These are phyloP conservation scores for Lytechinus pictus DNA, from an alignment of 35 echinoderm and acorn worm species.

Conservation along the genomic window DNA sequence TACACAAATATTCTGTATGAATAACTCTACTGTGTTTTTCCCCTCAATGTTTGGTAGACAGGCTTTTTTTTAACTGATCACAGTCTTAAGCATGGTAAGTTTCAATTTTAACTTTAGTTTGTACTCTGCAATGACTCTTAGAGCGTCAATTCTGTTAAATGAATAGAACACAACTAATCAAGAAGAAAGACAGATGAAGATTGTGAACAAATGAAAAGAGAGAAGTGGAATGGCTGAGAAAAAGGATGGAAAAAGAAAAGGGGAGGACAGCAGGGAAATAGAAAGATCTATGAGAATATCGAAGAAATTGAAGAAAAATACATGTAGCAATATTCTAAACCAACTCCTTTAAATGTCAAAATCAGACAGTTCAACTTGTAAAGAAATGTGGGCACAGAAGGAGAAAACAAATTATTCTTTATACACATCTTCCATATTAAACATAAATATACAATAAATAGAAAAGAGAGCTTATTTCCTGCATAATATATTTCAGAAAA, in stretches of 20 bases:
- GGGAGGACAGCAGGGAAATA: not conserved
- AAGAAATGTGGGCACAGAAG: not conserved
- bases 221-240: not conserved
- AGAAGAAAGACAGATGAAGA: not conserved
- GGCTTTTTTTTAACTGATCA: not conserved
- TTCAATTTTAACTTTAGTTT: not conserved
- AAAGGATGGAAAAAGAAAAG: not conserved
- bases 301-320: not conserved
- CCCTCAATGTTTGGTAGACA: not conserved
- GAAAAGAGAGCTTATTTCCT: not conserved
- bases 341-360: not conserved
- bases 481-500: conserved; percentile 16
- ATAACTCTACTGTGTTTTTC: not conserved
- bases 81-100: too few species aligned
- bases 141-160: not conserved
- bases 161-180: not conserved
- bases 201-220: not conserved
- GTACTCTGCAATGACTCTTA: not conserved
- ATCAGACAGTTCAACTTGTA: not conserved
- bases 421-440: not conserved
- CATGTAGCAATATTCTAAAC: not conserved
- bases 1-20: not conserved
- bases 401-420: not conserved
- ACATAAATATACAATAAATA: conserved; percentile 42
- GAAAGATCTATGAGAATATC: not conserved